phyloP scores from a whole-genome alignment of 2,888 invertebrate genomes.

The Acrocera orbiculus region DNA sequence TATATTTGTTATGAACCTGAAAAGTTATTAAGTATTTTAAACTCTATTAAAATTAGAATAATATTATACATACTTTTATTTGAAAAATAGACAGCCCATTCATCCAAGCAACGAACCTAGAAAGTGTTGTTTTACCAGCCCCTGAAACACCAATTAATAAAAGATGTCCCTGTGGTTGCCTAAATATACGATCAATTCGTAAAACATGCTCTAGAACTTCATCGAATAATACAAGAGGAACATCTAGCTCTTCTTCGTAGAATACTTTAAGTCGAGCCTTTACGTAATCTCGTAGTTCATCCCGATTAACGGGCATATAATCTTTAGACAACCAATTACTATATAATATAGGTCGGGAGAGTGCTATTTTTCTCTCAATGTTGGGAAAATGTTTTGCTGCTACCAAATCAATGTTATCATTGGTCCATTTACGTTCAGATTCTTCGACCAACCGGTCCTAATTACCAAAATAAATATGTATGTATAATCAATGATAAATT shows the following conservation, averaged over 20 bases:
- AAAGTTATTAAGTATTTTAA: too few species aligned
- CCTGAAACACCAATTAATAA: conserved; percentile 97
- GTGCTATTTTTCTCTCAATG: conserved; percentile 64
- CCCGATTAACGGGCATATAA: conserved; percentile 89
- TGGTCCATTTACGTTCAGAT: conserved; percentile 90
- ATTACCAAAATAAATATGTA: too few species aligned
- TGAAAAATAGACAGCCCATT: conserved; percentile 98
- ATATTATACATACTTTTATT: conserved; percentile 68
- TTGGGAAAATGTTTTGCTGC: conserved; percentile 90
- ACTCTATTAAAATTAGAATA: neutral
- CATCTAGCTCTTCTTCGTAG: conserved; percentile 98
- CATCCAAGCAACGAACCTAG: conserved; percentile 99
- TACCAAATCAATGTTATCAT: conserved; percentile 87
- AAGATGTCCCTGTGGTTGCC: conserved; percentile 96
- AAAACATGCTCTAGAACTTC: conserved; percentile 99
- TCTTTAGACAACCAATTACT: conserved; percentile 99
- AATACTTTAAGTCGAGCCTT: conserved; percentile 94
- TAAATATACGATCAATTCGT: conserved; percentile 96
- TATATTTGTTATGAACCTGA: conserved; percentile 95
- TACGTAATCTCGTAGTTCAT: conserved; percentile 89
- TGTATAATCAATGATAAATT: conserved; percentile 4
- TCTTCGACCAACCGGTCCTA: conserved; percentile 80
- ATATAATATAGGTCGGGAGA: conserved; percentile 90
- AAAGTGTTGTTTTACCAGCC: conserved; percentile 97
- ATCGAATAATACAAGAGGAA: conserved; percentile 93